These are phyloP conservation scores for Octopus bimaculoides DNA, from an alignment of 1,140 invertebrate genomes.

Conservation along the genomic window DNA sequence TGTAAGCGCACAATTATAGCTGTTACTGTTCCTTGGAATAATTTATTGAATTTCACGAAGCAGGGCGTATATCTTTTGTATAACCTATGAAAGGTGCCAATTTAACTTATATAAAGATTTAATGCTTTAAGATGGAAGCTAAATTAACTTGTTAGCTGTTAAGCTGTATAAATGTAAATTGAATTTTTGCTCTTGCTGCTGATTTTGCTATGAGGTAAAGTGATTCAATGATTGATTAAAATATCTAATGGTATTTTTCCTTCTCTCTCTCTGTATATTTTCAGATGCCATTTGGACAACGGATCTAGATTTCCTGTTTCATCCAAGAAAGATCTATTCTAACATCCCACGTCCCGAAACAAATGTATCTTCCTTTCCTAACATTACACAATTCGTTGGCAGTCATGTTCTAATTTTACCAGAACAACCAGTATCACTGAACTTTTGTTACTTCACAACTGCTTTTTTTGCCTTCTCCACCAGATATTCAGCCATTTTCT, in stretches of 20 bases:
- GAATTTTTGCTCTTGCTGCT: too few relatives aligned
- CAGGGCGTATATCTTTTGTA: too few relatives aligned
- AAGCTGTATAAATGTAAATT: too few relatives aligned
- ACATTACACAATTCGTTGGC: slow-evolving; percentile 24
- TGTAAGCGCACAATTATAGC: too few relatives aligned
- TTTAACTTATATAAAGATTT: too few relatives aligned
- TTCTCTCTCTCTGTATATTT: slow-evolving; percentile 19
- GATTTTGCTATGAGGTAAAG: too few relatives aligned
- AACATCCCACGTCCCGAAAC: slow-evolving; percentile 33
- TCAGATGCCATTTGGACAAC: slow-evolving; percentile 41
- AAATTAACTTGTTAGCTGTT: too few relatives aligned
- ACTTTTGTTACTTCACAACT: slow-evolving; percentile 41
- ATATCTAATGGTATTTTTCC: not conserved
- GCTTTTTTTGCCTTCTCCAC: slow-evolving; percentile 37
- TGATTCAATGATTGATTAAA: too few relatives aligned
- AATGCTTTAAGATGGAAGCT: too few relatives aligned
- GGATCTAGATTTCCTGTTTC: slow-evolving; percentile 42
- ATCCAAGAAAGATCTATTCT: slow-evolving; percentile 22
- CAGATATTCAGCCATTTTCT: slow-evolving; percentile 45
- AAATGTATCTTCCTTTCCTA: slow-evolving; percentile 31
- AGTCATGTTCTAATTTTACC: slow-evolving; percentile 21
- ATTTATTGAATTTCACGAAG: too few relatives aligned
- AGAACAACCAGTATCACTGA: slow-evolving; percentile 14
- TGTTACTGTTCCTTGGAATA: too few relatives aligned
- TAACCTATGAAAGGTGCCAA: too few relatives aligned